Conservation (phyloP, 2,113 vertebrate genomes). For the Nycticorax nycticorax region DNA sequence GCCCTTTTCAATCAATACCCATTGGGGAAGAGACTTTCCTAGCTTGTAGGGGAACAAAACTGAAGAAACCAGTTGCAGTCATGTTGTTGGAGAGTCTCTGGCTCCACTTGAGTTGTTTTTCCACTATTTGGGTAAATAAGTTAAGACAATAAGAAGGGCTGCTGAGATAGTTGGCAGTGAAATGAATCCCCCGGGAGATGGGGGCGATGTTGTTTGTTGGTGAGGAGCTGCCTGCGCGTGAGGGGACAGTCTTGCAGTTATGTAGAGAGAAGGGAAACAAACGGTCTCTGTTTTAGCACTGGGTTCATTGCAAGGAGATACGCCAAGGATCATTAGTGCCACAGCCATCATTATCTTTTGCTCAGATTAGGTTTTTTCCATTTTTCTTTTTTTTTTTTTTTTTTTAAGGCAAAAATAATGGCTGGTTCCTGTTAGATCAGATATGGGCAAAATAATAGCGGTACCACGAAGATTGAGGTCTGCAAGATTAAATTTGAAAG, state of each 20-base stretch:
- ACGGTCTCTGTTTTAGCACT: background rate
- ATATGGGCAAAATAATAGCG: constrained; percentile 1
- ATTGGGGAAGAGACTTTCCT: background rate
- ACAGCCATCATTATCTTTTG: constrained; percentile 17
- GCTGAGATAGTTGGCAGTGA: constrained; percentile 31
- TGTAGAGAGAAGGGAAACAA: constrained; percentile 45
- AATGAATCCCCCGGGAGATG: background rate
- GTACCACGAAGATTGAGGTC: constrained; percentile 38
- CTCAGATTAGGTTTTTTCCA: background rate
- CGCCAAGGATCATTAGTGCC: constrained; percentile 57
- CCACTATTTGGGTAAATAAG: constrained; percentile 53
- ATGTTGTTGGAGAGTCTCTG: background rate
- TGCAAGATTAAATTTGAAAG: constrained; percentile 47
- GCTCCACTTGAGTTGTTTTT: constrained; percentile 43
- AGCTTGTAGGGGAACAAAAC: background rate
- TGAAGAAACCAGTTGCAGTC: background rate
- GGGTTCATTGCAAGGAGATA: background rate
- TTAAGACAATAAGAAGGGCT: constrained; percentile 36
- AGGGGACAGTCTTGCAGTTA: constrained; percentile 20
- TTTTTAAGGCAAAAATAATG: background rate
- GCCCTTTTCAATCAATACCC: background rate
- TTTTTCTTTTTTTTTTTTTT: background rate
- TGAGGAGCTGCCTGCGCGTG: background rate
- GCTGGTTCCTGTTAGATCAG: constrained; percentile 11
- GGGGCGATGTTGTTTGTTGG: constrained; percentile 3